Conservation (phyloP, 1,140 invertebrate genomes). For the Danaus melanippus region DNA sequence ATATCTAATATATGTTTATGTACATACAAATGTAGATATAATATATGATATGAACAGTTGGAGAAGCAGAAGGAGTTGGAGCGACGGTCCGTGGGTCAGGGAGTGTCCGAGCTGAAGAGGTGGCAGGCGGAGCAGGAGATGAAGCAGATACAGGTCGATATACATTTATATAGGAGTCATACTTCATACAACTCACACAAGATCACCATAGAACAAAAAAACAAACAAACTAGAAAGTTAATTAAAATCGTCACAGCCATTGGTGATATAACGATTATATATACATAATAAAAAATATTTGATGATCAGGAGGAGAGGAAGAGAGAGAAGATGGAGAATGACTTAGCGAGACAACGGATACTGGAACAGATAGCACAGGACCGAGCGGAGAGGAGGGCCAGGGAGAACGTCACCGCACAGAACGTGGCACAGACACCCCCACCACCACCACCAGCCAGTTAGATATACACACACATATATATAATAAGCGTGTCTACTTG, state of each 20-base stretch:
- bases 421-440: not conserved
- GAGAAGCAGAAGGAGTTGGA: conserved; percentile 80
- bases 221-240: too few relatives aligned
- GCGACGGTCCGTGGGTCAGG: conserved; percentile 79
- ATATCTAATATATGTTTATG: too few relatives aligned
- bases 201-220: too few relatives aligned
- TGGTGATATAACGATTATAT: not conserved
- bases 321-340: conserved; percentile 80
- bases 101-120: conserved; percentile 78
- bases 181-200: too few relatives aligned
- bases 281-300: not conserved
- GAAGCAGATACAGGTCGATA: conserved; percentile 71
- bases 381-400: conserved; percentile 73
- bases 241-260: not conserved
- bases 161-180: not conserved
- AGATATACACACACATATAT: conserved; percentile 1
- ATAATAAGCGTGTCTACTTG: too few relatives aligned
- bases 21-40: too few relatives aligned
- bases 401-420: conserved; percentile 26
- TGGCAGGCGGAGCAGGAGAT: conserved; percentile 83
- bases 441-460: conserved; percentile 19
- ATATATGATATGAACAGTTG: conserved; percentile 43
- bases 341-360: conserved; percentile 78
- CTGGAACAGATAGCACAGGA: conserved; percentile 84
- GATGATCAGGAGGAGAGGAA: conserved; percentile 75